Evolutionary conservation across 2,888 invertebrate species (phyloP), one percentile per base, ranked within the genome.

Genomic region (Dermolepida albohirtum): DNA sequence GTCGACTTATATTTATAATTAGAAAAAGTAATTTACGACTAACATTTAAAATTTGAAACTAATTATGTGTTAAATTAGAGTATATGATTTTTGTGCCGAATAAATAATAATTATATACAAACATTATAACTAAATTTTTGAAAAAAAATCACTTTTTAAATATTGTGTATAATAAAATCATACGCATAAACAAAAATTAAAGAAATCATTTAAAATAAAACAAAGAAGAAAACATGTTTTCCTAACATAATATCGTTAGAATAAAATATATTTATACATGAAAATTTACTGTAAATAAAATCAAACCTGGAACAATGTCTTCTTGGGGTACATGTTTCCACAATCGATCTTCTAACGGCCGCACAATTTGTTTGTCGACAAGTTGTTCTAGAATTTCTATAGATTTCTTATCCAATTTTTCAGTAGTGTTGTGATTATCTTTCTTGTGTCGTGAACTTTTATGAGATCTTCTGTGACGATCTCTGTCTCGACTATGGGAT

Each of bases 321-420:
- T 83, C 83, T 71, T 83, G 82, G 5, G 80, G 79, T 4, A 86
- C 84, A 71, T 87, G 86, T 40, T 86, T 85, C 86, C 87, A 87
- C 1, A 87, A 74, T 5, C 85, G 77, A 71, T 87, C 86, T 70
- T 87, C 87, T 39, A 86, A 81, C 0, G 86, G 83, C 1, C 82
- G 82, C 0, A 83, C 83, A 69, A 84, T 83, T 74, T 84, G 82
- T 70, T 81, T 84, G 73, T 83, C 82, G 6, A 82, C 82, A 17
- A 84, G 74, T 66, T 83, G 81, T 66, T 84, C 83, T 49, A 83
- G 72, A 71, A 84, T 83, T 74, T 84, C 84, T 65, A 82, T 82
- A 0, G 83, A 82, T 71, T 81, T 82, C 62, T 82, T 82, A 74
- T 83, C 83, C 29, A 84, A 72, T 69, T 81, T 81, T 51, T 82